A percentile compares a stretch with the other conserved stretches of the same genome.
Conservation (phyloP, 2,888 invertebrate genomes). For the Sphaeridia pumilis region DNA sequence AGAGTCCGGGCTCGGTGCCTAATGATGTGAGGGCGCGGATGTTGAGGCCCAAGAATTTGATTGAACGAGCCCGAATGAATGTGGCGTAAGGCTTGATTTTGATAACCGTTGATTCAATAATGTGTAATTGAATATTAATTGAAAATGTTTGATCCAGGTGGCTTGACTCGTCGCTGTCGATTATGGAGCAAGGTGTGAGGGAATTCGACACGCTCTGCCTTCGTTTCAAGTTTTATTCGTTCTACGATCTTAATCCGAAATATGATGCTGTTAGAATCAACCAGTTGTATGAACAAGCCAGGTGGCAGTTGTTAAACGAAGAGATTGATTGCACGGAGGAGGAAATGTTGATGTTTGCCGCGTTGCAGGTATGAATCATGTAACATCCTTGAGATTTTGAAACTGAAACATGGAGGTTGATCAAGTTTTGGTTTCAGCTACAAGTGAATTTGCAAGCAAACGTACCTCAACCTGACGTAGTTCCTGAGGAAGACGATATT, state of each 20-base stretch:
- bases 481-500: conserved; percentile 74
- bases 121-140: background rate
- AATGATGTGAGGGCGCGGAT: conserved; percentile 65
- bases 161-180: conserved; percentile 93
- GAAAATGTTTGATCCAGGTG: conserved; percentile 50
- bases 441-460: conserved; percentile 75
- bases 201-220: conserved; percentile 81
- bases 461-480: conserved; percentile 49
- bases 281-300: conserved; percentile 97
- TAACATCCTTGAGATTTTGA: too few relatives aligned
- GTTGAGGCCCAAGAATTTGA: conserved; percentile 69
- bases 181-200: conserved; percentile 96
- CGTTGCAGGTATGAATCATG: conserved; percentile 88
- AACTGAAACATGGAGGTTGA: too few relatives aligned
- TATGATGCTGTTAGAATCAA: conserved; percentile 91
- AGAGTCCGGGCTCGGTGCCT: conserved; percentile 69
- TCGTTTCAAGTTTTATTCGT: conserved; percentile 92
- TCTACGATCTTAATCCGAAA: conserved; percentile 95
- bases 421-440: too few relatives aligned
- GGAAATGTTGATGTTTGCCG: conserved; percentile 96
- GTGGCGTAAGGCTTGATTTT: conserved; percentile 54
- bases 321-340: conserved; percentile 98
- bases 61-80: conserved; percentile 87
- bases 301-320: conserved; percentile 93
- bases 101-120: background rate